A percentile compares a stretch with the other conserved stretches of the same genome.
These are phyloP conservation scores for Cairina moschata DNA, from an alignment of 2,113 vertebrate species.

Conservation along the genomic window DNA sequence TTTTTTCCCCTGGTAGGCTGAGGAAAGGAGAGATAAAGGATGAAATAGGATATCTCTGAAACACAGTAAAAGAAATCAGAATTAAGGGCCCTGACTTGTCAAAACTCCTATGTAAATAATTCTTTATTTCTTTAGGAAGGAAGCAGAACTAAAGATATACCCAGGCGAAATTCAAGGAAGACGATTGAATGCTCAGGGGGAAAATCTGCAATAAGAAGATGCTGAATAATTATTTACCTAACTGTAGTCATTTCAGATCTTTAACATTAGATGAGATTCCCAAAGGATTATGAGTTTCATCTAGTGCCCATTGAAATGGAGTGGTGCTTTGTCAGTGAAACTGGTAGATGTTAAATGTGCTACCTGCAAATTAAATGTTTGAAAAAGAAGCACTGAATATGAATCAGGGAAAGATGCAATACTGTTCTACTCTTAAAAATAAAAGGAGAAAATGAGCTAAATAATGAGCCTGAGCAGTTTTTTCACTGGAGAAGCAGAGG, in stretches of 20 bases:
- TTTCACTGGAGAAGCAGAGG: background rate
- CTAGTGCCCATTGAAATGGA: background rate
- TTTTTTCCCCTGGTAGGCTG: background rate
- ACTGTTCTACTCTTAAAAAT: background rate
- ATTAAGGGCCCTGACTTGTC: constrained; percentile 6
- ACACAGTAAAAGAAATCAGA: background rate
- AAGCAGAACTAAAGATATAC: constrained; percentile 14
- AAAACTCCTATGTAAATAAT: constrained; percentile 33
- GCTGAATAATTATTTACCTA: constrained; percentile 25
- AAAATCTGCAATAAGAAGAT: background rate
- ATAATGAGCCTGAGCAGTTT: background rate
- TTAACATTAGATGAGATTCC: background rate
- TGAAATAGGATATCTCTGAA: background rate
- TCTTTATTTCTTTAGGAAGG: constrained; percentile 35
- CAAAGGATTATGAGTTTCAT: constrained; percentile 16
- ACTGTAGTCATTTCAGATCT: background rate
- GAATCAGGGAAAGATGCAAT: background rate
- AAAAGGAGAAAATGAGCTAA: background rate
- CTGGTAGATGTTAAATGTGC: background rate
- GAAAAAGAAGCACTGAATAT: background rate
- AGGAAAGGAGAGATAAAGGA: background rate
- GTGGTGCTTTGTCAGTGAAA: background rate
- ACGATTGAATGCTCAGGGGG: background rate
- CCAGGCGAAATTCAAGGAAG: background rate
- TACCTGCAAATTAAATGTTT: background rate